Evolutionary conservation across 2,797 vertebrate species (phyloP).

Genomic region (Graptemys geographica): DNA sequence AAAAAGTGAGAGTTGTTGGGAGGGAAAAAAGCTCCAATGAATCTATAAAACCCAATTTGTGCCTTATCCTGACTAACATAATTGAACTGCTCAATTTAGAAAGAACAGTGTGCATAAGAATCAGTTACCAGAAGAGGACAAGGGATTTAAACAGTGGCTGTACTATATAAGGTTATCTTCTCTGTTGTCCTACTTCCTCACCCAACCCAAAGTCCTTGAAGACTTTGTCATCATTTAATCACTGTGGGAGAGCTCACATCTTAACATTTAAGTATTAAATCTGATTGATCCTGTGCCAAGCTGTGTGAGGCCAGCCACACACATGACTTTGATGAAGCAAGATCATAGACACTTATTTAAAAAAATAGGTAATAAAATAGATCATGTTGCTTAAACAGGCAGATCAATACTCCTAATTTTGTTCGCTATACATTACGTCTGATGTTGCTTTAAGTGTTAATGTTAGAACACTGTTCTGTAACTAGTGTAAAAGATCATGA

Average conservation of each 20-base stretch:
- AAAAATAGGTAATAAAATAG: constrained; percentile 18
- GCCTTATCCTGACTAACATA: constrained; percentile 22
- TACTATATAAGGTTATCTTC: not conserved
- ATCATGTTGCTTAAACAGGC: not conserved
- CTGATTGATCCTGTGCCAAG: accelerated
- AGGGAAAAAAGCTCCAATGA: not conserved
- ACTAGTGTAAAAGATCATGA: constrained; percentile 14
- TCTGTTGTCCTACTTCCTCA: not conserved
- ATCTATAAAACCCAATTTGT: constrained; percentile 4
- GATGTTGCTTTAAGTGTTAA: not conserved
- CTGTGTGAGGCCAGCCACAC: not conserved
- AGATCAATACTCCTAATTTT: not conserved
- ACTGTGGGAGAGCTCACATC: not conserved
- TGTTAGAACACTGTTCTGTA: not conserved
- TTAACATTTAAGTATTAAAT: not conserved
- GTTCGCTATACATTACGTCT: not conserved
- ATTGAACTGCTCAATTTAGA: constrained; percentile 11
- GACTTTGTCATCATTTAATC: not conserved
- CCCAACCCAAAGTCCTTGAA: not conserved
- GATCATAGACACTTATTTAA: not conserved
- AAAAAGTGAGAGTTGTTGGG: not conserved
- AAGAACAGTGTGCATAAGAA: not conserved
- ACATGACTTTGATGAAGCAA: not conserved
- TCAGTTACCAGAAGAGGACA: not conserved
- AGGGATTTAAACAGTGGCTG: not conserved